These are phyloP conservation scores for Trididemnum miniatum DNA, from an alignment of 23 tunicate species.

Conservation along the genomic window DNA sequence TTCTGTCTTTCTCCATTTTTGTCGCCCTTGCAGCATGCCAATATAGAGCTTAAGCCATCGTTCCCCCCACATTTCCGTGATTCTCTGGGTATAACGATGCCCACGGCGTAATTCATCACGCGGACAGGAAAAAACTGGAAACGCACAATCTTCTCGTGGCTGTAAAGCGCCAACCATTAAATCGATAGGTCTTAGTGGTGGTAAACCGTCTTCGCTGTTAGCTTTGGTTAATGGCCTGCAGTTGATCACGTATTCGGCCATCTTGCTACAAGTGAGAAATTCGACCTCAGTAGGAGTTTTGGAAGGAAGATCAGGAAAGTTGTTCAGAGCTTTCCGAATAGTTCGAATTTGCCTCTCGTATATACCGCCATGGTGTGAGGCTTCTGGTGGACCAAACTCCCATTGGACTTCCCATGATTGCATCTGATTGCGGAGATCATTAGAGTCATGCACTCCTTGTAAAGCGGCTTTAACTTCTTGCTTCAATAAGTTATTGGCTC, in stretches of 20 bases:
- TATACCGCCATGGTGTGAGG: slow-evolving; percentile 11
- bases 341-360: not conserved
- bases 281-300: not conserved
- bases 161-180: not conserved
- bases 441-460: not conserved
- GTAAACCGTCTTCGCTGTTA: not conserved
- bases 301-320: not conserved
- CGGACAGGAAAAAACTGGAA: not conserved
- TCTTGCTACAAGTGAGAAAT: too few relatives aligned
- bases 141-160: not conserved
- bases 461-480: not conserved
- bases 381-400: slow-evolving; percentile 15
- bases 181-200: not conserved
- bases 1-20: not conserved
- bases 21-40: not conserved
- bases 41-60: not conserved
- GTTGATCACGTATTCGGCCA: slow-evolving; percentile 4
- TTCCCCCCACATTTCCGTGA: not conserved
- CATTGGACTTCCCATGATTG: not conserved
- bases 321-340: not conserved
- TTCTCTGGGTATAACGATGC: not conserved
- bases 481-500: not conserved
- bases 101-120: not conserved
- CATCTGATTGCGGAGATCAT: not conserved
- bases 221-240: slow-evolving; percentile 3